Evolutionary conservation across 1,140 invertebrate genomes (phyloP).

Genomic region (Radopholus similis): DNA sequence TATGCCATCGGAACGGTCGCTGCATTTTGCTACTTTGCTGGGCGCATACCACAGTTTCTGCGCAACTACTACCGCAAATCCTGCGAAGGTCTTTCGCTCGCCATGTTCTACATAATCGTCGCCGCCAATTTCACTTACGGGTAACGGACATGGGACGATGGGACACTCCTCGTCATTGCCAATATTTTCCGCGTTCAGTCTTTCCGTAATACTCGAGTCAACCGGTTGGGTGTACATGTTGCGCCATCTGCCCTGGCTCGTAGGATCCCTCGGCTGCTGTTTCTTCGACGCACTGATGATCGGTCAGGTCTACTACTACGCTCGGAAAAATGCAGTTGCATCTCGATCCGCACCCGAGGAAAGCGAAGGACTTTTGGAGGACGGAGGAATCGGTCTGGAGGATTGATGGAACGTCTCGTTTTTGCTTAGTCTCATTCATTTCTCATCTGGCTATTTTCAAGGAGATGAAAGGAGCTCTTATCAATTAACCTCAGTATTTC

Average conservation of each 20-base stretch:
- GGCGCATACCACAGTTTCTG: slow-evolving; percentile 55
- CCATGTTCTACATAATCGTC: slow-evolving; percentile 60
- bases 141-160: neutral
- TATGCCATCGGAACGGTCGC: slow-evolving; percentile 57
- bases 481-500: too few species aligned
- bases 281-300: slow-evolving; percentile 53
- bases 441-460: too few species aligned
- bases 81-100: slow-evolving; percentile 53
- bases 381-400: neutral
- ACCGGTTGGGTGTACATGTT: slow-evolving; percentile 54
- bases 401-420: neutral
- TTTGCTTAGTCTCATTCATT: neutral
- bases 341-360: slow-evolving; percentile 17
- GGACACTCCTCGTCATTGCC: slow-evolving; percentile 1
- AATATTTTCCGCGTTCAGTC: neutral
- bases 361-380: slow-evolving; percentile 29
- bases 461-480: too few species aligned
- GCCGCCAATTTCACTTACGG: slow-evolving; percentile 58
- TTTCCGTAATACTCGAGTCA: slow-evolving; percentile 52
- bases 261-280: slow-evolving; percentile 57
- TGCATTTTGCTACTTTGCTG: slow-evolving; percentile 57
- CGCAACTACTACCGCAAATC: slow-evolving; percentile 59
- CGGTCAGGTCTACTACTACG: slow-evolving; percentile 56
- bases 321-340: slow-evolving; percentile 21
- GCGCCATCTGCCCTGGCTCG: slow-evolving; percentile 57